Conservation (phyloP, 1,140 invertebrate species). For the Conus betulinus region DNA sequence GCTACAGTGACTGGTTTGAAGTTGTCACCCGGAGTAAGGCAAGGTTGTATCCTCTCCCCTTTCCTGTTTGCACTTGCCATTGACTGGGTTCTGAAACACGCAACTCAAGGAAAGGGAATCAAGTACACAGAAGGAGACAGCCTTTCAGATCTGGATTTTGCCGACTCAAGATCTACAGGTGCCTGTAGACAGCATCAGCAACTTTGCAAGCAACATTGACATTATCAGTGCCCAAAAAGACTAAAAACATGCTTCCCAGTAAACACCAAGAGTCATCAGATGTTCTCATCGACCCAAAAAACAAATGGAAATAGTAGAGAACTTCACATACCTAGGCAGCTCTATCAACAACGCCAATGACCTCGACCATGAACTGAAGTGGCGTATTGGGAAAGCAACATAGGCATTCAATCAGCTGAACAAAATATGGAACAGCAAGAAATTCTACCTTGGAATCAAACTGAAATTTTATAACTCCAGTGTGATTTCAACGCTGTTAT, state of each 20-base stretch:
- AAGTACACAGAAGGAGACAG: constrained; percentile 16
- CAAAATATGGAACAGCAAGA: background rate
- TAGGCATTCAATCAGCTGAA: background rate
- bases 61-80: background rate
- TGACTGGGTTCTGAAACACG: constrained; percentile 42
- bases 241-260: background rate
- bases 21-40: constrained; percentile 39
- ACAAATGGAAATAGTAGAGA: background rate
- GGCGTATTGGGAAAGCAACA: background rate
- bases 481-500: background rate
- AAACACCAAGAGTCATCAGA: background rate
- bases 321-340: background rate
- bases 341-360: background rate
- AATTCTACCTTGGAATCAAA: background rate
- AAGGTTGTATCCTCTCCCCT: constrained; percentile 48
- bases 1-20: constrained; percentile 41
- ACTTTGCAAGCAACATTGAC: background rate
- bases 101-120: constrained; percentile 35
- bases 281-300: background rate
- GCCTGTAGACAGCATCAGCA: too few relatives aligned
- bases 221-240: background rate
- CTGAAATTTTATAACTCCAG: background rate
- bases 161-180: too few relatives aligned
- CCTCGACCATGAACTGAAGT: background rate
- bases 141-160: too few relatives aligned